Evolutionary conservation across 2,797 vertebrate species (phyloP).

Genomic region (Urocyon cinereoargenteus): DNA sequence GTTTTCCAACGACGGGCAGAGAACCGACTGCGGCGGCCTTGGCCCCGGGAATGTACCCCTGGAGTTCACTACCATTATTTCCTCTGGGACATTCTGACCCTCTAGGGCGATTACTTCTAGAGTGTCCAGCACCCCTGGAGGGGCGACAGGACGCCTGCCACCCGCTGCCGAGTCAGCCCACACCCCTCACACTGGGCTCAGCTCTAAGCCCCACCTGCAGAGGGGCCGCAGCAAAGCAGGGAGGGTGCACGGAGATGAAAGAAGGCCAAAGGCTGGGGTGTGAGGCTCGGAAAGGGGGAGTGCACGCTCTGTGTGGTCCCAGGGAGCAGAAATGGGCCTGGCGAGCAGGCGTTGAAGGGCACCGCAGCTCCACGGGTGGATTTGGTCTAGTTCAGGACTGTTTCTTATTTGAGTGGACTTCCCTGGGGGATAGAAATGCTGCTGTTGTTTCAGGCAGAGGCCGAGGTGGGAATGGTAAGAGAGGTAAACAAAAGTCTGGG

Average conservation of each 20-base stretch:
- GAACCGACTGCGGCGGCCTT: neutral
- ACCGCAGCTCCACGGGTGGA: fast-evolving
- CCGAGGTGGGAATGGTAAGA: neutral
- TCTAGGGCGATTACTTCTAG: neutral
- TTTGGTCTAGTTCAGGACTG: neutral
- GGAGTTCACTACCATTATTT: neutral
- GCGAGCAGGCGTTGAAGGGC: neutral
- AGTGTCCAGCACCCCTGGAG: neutral
- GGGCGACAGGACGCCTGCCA: fast-evolving
- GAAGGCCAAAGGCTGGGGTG: neutral
- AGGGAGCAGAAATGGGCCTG: neutral
- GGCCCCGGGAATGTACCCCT: neutral
- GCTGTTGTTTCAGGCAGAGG: neutral
- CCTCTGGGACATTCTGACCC: neutral
- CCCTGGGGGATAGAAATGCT: neutral
- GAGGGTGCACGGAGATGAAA: neutral
- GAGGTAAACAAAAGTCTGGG: neutral
- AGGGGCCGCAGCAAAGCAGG: neutral
- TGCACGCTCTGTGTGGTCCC: fast-evolving
- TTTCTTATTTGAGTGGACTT: neutral
- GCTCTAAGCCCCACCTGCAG: too few relatives aligned
- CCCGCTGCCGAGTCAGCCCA: neutral
- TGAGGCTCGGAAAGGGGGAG: neutral
- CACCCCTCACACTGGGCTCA: neutral
- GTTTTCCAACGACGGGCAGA: neutral